phyloP scores from a whole-genome alignment of 2,797 vertebrate genomes.

The Girardinus metallicus region DNA sequence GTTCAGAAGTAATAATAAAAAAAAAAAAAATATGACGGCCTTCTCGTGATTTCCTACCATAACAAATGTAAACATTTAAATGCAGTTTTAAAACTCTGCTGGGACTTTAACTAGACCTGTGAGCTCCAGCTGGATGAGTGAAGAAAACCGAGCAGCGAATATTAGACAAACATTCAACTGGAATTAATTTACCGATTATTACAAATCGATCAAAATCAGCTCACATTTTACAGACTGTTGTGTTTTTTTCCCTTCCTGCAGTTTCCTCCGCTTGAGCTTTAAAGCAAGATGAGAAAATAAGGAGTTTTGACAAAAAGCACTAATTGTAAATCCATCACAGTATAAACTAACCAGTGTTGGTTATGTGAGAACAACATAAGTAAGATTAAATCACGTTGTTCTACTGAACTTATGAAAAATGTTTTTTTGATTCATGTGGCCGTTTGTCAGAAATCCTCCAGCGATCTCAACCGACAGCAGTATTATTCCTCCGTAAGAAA shows the following conservation, averaged over 20 bases:
- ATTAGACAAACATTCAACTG: background rate
- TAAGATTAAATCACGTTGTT: too few relatives aligned
- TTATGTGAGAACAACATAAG: too few relatives aligned
- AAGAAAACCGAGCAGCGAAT: background rate
- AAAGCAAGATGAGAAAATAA: background rate
- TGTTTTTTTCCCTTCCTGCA: too few relatives aligned
- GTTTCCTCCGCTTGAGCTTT: background rate
- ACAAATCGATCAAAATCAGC: background rate
- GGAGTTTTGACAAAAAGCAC: background rate
- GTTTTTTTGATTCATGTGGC: too few relatives aligned
- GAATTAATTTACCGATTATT: background rate
- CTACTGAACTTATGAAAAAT: too few relatives aligned
- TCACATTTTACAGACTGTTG: background rate
- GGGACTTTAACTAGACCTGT: background rate
- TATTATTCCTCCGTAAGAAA: background rate
- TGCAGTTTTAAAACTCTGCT: background rate
- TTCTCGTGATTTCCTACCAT: background rate
- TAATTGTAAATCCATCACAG: background rate
- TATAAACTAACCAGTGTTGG: background rate
- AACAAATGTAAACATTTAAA: background rate
- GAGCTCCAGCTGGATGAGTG: background rate
- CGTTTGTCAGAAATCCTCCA: background rate
- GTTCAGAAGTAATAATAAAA: too few relatives aligned
- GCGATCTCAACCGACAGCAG: background rate
- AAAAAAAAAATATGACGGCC: too few relatives aligned